Base-by-base conservation (phyloP, 1,140 invertebrate species). In the Heterodera carotae region DNA sequence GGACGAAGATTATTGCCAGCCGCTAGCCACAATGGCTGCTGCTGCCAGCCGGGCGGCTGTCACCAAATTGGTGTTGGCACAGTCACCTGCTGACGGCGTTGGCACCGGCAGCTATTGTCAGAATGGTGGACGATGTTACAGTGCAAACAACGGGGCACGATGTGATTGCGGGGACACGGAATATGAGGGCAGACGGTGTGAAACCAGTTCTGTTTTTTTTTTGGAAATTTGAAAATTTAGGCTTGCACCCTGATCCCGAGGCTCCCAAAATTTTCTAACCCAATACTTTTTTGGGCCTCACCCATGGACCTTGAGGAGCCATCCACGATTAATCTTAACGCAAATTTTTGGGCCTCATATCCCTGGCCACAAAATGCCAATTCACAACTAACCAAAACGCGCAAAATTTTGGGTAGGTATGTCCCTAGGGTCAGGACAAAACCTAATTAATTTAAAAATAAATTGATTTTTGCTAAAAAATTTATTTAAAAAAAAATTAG, bases 121-220 rank as follows among this genome's bases (percentile, higher is more conserved):
- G 88, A 93, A 97, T 86, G 93, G 93, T 27, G 95, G 94, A 31
- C 93, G 94, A 81, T 97, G 95, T 89, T 94, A 96, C 89, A 94
- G 93, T 75, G 96, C 94, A 7, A 94, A 97, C 89, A 92, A 91
- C 76, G 94, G 94, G 22, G 93, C 94, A 56, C 92, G 94, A 84
- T 98, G 95, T 90, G 94, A 97, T 88, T 97, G 95, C 87, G 90
- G 93, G 43, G 92, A 92, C 84, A 92, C 93, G 12, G 93, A 96
- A 87, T 97, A 93, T 88, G 93, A 95, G 87, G 95, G 95, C 66
- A 91, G 92, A 62, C 75, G 81, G 60, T 85, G 84, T 74, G 94
- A 97, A 89, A 93, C 94, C 92, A 93, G 94, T 96, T 89, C 90
- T 90, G 22, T 25, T 10, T 88, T 53, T 76, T 76, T 25, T n/a